Base-by-base conservation (phyloP, 2,113 vertebrate genomes). In the Tachycineta bicolor region DNA sequence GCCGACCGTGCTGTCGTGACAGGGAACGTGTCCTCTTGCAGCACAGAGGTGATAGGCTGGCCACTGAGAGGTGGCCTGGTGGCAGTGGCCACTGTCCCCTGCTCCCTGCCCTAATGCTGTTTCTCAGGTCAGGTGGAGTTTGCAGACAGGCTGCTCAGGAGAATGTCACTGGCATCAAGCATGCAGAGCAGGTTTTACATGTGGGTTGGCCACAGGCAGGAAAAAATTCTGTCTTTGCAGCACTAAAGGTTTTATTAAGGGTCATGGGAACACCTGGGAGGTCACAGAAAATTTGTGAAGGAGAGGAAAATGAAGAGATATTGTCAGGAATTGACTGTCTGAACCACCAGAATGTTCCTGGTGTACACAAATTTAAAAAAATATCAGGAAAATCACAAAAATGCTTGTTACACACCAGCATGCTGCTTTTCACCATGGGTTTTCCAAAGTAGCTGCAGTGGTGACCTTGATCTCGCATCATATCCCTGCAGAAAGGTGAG, bases 1-100 rank as follows among this genome's bases (percentile, higher is more conserved):
- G 0, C 8, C 2, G 16, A 25, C 46, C 3, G 1, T 60, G 41
- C 50, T 64, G 47, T 34, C 1, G 1, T 9, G 3, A 31, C 0
- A 1, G 64, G 34, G 49, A 83, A n/a, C 0, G 0, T 22, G 65
- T 94, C 29, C 25, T 22, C 33, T 67, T 0, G 0, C 49, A 68
- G 49, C 2, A 0, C 0, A 0, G 79, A 68, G 46, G 43, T 58
- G 59, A 77, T 19, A 50, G 68, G 11, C 31, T 79, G 37, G 53
- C 47, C 44, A 39, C 0, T 33, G 76, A 71, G 79, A 74, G 24
- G 19, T 23, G 37, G 7, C 52, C 46, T 69, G 31, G 29, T 50
- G 77, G 37, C 84, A 68, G 59, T 22, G 55, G n/a, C 49, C 28
- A 25, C 41, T 10, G 1, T 14, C 33, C 46, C 53, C 44, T 2